These are phyloP conservation scores for Teinopalpus imperialis DNA, from an alignment of 2,888 invertebrate species.

Conservation along the genomic window DNA sequence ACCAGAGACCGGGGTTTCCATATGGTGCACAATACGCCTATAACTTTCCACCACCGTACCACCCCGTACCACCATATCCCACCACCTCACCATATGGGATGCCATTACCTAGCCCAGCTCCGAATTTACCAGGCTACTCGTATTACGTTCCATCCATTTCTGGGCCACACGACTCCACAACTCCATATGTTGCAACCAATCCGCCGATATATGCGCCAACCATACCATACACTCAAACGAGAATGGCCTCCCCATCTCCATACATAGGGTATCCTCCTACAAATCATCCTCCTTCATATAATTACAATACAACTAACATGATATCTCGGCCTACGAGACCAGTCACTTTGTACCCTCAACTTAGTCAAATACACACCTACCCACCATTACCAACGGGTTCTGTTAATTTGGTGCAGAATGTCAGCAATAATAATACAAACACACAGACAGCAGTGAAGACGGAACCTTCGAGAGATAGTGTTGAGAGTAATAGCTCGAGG, in stretches of 20 bases:
- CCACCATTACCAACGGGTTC: constrained; percentile 39
- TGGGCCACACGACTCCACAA: constrained; percentile 40
- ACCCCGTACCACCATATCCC: constrained; percentile 57
- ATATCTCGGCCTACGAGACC: constrained; percentile 62
- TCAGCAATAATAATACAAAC: constrained; percentile 39
- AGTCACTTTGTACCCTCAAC: constrained; percentile 53
- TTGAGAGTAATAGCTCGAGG: constrained; percentile 50
- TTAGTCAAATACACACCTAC: constrained; percentile 56
- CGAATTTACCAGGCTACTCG: constrained; percentile 45
- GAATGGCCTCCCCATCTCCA: constrained; percentile 61
- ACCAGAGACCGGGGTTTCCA: constrained; percentile 58
- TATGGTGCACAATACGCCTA: constrained; percentile 54
- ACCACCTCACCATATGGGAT: constrained; percentile 57
- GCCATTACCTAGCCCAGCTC: constrained; percentile 44
- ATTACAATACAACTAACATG: constrained; percentile 69
- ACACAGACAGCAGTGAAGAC: constrained; percentile 39
- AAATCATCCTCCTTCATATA: constrained; percentile 46
- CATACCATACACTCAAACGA: constrained; percentile 63
- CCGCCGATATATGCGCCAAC: constrained; percentile 51
- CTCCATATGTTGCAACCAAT: constrained; percentile 43
- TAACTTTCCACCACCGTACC: constrained; percentile 54
- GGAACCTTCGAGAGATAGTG: constrained; percentile 51
- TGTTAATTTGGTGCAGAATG: constrained; percentile 31
- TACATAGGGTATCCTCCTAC: constrained; percentile 52
- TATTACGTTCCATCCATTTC: constrained; percentile 50